Evolutionary conservation across 2,113 vertebrate species (phyloP).

Genomic region (Geothlypis trichas): DNA sequence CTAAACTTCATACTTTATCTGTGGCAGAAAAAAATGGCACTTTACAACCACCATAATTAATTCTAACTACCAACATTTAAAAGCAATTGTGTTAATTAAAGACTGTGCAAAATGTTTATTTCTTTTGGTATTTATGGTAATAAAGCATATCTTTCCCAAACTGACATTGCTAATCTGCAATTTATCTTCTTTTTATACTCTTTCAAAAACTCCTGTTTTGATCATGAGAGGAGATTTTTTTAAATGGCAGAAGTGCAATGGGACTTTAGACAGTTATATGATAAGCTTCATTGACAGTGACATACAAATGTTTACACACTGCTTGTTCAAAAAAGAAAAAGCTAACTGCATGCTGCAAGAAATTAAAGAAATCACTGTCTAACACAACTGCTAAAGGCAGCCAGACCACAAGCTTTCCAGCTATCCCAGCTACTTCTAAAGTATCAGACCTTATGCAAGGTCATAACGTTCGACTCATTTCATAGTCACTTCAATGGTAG

Average conservation of each 20-base stretch:
- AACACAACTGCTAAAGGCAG: not conserved
- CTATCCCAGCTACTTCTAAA: not conserved
- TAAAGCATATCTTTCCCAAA: not conserved
- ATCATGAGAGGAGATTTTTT: not conserved
- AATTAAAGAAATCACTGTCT: not conserved
- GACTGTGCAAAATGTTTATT: not conserved
- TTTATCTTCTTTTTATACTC: not conserved
- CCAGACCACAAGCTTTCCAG: not conserved
- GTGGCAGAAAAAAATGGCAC: not conserved
- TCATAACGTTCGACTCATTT: not conserved
- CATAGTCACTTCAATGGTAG: not conserved
- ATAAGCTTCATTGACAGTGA: not conserved
- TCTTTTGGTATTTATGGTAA: not conserved
- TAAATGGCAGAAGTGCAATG: not conserved
- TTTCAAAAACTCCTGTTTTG: not conserved
- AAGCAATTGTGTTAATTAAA: conserved; percentile 1
- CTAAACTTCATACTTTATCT: not conserved
- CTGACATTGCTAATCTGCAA: not conserved
- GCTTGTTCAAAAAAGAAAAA: not conserved
- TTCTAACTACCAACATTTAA: not conserved
- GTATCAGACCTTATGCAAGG: not conserved
- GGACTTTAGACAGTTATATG: not conserved
- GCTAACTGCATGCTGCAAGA: not conserved
- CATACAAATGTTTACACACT: not conserved
- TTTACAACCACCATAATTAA: not conserved